Conservation (phyloP, 2,113 vertebrate species). For the Marmota flaviventris region DNA sequence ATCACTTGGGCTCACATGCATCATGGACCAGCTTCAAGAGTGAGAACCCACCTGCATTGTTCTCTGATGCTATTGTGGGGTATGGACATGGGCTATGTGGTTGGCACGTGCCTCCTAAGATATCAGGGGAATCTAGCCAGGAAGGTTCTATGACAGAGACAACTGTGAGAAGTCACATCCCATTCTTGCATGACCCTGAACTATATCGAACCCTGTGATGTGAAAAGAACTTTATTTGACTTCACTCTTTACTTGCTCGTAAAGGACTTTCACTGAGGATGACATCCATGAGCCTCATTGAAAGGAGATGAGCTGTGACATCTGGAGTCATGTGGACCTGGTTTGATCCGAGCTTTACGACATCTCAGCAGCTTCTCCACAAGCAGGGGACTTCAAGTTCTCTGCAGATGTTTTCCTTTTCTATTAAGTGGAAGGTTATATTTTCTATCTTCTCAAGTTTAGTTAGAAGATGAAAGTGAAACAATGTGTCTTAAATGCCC, state of each 20-base stretch:
- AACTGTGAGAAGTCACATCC: background rate
- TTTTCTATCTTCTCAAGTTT: background rate
- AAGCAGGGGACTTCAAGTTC: background rate
- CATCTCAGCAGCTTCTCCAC: background rate
- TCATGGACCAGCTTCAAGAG: background rate
- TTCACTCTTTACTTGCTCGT: background rate
- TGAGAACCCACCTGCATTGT: background rate
- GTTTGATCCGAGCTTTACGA: background rate
- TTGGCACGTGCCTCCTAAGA: background rate
- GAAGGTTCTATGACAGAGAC: background rate
- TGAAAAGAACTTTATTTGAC: background rate
- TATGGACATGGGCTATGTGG: background rate
- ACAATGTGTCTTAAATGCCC: background rate
- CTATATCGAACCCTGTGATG: background rate
- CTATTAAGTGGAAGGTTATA: background rate
- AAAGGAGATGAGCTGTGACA: background rate
- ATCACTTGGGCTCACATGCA: background rate
- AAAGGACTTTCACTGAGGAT: background rate
- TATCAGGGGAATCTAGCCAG: background rate
- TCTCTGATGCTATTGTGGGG: background rate
- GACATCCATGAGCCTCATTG: background rate
- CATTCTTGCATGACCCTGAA: background rate
- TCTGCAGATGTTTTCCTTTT: background rate
- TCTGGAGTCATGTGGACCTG: background rate
- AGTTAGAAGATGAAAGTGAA: background rate